phyloP scores from a whole-genome alignment of 1,140 invertebrate species.

The Nebria ingens region DNA sequence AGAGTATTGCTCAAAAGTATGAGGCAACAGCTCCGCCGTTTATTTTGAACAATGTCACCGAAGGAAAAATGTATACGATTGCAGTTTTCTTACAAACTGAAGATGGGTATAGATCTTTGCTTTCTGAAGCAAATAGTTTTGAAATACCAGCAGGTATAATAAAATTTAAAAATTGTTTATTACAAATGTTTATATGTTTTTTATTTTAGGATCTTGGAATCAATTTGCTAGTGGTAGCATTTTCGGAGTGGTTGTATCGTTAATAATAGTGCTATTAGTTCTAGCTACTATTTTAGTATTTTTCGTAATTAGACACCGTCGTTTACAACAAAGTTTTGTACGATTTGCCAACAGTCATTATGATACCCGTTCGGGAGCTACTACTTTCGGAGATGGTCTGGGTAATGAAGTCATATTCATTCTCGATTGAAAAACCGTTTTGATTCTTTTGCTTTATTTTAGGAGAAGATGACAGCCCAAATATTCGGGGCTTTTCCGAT shows the following conservation, averaged over 20 bases:
- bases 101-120: slow-evolving; percentile 50
- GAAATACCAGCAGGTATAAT: slow-evolving; percentile 5
- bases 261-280: slow-evolving; percentile 42
- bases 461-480: slow-evolving; percentile 79
- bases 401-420: no score
- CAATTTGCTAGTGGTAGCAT: slow-evolving; percentile 19
- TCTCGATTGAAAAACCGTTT: neutral
- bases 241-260: slow-evolving; percentile 36
- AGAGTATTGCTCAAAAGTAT: slow-evolving; percentile 38
- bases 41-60: slow-evolving; percentile 40
- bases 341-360: slow-evolving; percentile 80
- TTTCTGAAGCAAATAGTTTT: slow-evolving; percentile 43
- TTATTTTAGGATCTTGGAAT: slow-evolving; percentile 11
- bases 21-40: slow-evolving; percentile 42
- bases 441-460: slow-evolving; percentile 35
- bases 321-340: slow-evolving; percentile 65
- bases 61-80: slow-evolving; percentile 47
- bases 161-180: neutral
- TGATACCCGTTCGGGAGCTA: slow-evolving; percentile 70
- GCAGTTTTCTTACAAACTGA: slow-evolving; percentile 49
- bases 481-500: slow-evolving; percentile 84
- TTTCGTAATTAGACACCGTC: slow-evolving; percentile 57
- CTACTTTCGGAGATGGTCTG: slow-evolving; percentile 66
- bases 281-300: slow-evolving; percentile 51
- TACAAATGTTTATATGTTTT: slow-evolving; percentile 1